Conservation (phyloP, 2,113 vertebrate species). For the Phoenicopterus ruber region DNA sequence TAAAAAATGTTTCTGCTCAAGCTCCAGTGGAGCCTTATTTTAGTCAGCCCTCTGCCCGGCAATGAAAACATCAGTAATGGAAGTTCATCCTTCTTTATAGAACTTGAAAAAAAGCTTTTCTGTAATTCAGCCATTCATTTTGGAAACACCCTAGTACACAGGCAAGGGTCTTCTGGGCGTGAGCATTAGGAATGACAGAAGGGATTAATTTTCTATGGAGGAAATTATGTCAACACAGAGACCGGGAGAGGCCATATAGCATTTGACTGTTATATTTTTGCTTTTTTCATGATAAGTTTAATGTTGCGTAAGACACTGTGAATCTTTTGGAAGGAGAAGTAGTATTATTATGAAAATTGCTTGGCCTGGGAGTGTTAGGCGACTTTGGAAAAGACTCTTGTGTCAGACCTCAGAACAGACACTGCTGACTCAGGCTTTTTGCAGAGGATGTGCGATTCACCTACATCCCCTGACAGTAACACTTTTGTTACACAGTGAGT, state of each 20-base stretch:
- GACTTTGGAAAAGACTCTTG: background rate
- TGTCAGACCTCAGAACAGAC: background rate
- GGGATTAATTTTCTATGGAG: background rate
- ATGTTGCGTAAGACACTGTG: background rate
- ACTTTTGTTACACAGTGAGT: background rate
- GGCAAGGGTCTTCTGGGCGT: background rate
- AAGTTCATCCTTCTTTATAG: background rate
- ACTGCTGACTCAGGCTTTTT: background rate
- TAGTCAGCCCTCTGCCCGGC: background rate
- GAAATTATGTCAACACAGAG: background rate
- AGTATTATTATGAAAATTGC: background rate
- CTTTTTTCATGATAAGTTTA: background rate
- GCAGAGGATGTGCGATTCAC: background rate
- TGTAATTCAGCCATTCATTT: background rate
- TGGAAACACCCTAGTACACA: background rate
- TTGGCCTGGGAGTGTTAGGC: background rate
- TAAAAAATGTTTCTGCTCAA: background rate
- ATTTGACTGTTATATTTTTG: fast-evolving
- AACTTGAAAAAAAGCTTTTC: background rate
- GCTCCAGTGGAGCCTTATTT: background rate
- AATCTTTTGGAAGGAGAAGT: background rate
- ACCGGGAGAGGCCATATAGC: background rate
- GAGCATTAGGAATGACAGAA: background rate
- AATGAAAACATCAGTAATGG: background rate
- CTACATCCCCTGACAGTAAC: background rate